A percentile compares a stretch with the other conserved stretches of the same genome.
Evolutionary conservation across 2,113 vertebrate species (phyloP).

Genomic region (Bucco capensis): DNA sequence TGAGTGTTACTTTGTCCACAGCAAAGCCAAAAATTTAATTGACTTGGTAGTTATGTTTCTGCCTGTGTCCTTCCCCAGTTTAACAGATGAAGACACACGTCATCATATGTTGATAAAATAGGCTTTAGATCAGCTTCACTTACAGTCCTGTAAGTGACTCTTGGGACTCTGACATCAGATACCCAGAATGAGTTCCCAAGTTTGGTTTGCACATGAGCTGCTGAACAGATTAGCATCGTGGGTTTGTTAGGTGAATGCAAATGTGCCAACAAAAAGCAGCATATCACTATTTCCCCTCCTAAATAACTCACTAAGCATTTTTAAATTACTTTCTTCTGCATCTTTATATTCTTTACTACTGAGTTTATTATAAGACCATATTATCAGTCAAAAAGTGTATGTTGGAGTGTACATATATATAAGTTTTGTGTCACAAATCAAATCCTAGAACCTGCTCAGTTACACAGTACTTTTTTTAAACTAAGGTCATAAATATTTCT

Average conservation of each 20-base stretch:
- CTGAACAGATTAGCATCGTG: neutral
- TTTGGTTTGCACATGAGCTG: neutral
- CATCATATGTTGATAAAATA: neutral
- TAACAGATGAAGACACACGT: neutral
- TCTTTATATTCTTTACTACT: neutral
- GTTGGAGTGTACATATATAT: neutral
- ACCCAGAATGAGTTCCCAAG: neutral
- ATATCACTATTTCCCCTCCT: neutral
- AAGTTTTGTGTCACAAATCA: neutral
- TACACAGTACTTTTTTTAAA: neutral
- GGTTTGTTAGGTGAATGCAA: neutral
- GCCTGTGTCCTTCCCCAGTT: neutral
- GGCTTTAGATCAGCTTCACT: neutral
- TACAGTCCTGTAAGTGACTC: neutral
- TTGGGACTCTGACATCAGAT: neutral
- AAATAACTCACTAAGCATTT: neutral
- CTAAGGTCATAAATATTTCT: neutral
- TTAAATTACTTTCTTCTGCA: neutral
- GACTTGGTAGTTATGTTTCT: neutral
- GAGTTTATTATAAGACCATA: neutral
- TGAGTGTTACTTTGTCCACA: neutral
- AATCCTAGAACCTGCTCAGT: neutral
- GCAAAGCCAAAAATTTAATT: neutral
- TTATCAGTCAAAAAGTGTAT: neutral
- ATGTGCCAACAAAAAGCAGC: neutral